Percentiles rank a stretch among this genome's conserved stretches.
These are phyloP conservation scores for Toxotes chatareus DNA, from an alignment of 2,113 vertebrate genomes.

Conservation along the genomic window DNA sequence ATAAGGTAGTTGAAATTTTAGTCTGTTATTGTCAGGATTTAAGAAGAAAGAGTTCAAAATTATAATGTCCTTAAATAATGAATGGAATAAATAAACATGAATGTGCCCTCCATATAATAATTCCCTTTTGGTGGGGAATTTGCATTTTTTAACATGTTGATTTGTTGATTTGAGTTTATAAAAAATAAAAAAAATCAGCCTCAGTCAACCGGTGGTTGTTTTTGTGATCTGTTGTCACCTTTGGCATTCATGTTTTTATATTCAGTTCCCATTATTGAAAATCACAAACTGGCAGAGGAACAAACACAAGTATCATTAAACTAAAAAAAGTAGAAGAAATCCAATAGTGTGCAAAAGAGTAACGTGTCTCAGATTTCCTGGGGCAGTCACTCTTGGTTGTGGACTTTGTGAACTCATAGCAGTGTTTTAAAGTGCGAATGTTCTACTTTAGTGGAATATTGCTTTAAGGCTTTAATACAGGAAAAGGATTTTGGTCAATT, in stretches of 20 bases:
- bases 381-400: conserved; percentile 9
- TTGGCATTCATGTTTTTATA: conserved; percentile 25
- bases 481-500: conserved; percentile 23
- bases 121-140: conserved; percentile 42
- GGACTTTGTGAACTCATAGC: conserved; percentile 26
- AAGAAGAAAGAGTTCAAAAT: conserved; percentile 48
- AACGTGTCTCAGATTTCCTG: conserved; percentile 7
- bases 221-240: conserved; percentile 49
- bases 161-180: conserved; percentile 40
- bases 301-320: conserved; percentile 3
- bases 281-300: conserved; percentile 30
- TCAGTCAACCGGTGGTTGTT: conserved; percentile 39
- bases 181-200: background rate
- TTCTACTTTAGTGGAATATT: conserved; percentile 23
- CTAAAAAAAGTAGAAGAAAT: background rate
- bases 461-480: conserved; percentile 32
- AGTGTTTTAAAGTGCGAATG: conserved; percentile 32
- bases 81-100: conserved; percentile 49
- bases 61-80: conserved; percentile 62
- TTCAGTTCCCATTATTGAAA: conserved; percentile 6
- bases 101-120: conserved; percentile 37
- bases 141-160: conserved; percentile 43
- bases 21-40: conserved; percentile 37
- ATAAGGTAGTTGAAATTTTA: conserved; percentile 48
- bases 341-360: background rate